Evolutionary conservation across 2,888 invertebrate genomes (phyloP), one percentile per base, ranked within the genome.

Genomic region (Drosophila borborema): DNA sequence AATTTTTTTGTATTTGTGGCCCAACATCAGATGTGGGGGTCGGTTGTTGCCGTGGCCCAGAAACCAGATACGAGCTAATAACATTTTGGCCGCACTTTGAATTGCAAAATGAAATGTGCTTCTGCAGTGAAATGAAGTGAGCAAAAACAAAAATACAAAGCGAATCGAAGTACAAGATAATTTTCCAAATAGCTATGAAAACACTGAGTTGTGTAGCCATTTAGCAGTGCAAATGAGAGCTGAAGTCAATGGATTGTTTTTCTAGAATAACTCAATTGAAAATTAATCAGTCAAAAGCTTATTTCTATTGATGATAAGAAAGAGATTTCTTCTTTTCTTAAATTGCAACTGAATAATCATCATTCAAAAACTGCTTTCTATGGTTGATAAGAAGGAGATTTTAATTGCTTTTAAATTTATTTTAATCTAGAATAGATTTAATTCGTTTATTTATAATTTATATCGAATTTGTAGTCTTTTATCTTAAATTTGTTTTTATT

Each of bases 1-100:
- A 69, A 66, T 84, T 62, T 34, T 34, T 23, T 53, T 56, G 51
- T 51, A 28, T 28, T 51, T 71, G 56, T 58, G 45, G 67, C 56
- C 54, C 54, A 38, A 60, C 62, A 53, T 71, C 63, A 76, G 79
- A 70, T 74, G 66, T 55, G 78, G 78, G 77, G 81, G 84, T 86
- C 82, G 78, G 67, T n/a, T 70, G 63, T 77, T 81, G 82, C 65
- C 81, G 59, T 67, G 66, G 63, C 53, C 64, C 62, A 66, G 63
- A 71, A 67, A 64, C 49, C 64, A 79, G 80, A 77, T 65, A 77
- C 61, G 48, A 40, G 40, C 56, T 49, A 78, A 59, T 51, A 46
- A 49, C 62, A 64, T 28, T 28, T 28, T 61, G 48, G 48, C 64
- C 53, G 34, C 48, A 46, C 69, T 80, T 62, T 56, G 45, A 49